Conservation (phyloP, 2,113 vertebrate genomes). For the Dendropsophus ebraccatus region DNA sequence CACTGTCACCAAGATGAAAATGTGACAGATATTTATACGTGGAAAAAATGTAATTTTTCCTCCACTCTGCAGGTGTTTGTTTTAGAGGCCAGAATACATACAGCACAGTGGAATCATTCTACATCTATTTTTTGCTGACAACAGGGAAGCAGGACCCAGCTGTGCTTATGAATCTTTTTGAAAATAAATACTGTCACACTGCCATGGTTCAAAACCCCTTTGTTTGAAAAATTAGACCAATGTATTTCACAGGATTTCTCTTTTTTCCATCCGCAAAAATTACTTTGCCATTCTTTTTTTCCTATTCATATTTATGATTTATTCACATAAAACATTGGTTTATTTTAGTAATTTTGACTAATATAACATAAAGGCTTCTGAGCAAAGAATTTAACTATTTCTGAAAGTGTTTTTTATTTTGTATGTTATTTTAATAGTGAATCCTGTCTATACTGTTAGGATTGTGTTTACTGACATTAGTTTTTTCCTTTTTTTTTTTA, state of each 20-base stretch:
- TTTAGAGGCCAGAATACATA: slow-evolving; percentile 52
- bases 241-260: not conserved
- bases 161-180: slow-evolving; percentile 58
- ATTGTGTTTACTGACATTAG: too few species aligned
- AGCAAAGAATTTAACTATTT: too few species aligned
- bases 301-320: not conserved
- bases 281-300: too few species aligned
- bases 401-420: too few species aligned
- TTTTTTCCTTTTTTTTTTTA: too few species aligned
- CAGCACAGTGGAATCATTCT: slow-evolving; percentile 55
- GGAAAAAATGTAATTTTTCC: slow-evolving; percentile 35
- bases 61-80: slow-evolving; percentile 56
- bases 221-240: slow-evolving; percentile 30
- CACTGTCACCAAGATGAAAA: not conserved
- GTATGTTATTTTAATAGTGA: too few species aligned
- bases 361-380: too few species aligned
- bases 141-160: slow-evolving; percentile 10
- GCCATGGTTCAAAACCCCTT: slow-evolving; percentile 18
- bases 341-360: too few species aligned
- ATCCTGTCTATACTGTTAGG: too few species aligned
- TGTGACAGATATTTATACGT: slow-evolving; percentile 30
- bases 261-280: not conserved
- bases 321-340: not conserved
- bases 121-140: slow-evolving; percentile 46
- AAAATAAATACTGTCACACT: slow-evolving; percentile 50